Evolutionary conservation across 2,797 vertebrate genomes (phyloP), one percentile per base, ranked within the genome.

Genomic region (Rhynchonycteris naso): DNA sequence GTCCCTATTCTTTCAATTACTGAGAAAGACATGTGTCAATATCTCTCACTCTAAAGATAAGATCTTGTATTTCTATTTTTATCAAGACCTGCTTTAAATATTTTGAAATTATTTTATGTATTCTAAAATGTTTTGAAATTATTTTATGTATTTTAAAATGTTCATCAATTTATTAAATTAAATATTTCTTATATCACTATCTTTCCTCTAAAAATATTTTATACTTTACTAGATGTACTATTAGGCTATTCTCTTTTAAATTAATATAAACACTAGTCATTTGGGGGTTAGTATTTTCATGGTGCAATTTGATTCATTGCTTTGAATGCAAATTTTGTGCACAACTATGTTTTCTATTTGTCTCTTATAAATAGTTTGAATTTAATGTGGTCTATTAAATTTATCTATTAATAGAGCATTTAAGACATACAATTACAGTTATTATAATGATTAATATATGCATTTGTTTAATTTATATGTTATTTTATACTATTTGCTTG

Each of bases 41-140:
- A 75, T 65, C 14, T 90, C 14, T 2, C 21, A 87, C 1, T 56
- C 14, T 72, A 50, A 72, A 92, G 14, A 87, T 1, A 85, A 19
- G 47, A 56, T 69, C 81, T 74, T 82, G 2, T 76, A 50, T 76
- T 90, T 76, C n/a, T 69, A 81, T 76, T 86, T 92, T n/a, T 76
- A 2, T 58, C 14, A 72, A 52, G 58, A 50, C 28, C 38, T 72
- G 11, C 12, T 89, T 56, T 78, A 69, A 52, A 71, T 38, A 66
- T 65, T 82, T 86, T 90, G 14, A 59, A 94, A 86, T 80, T 52
- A 90, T 65, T 43, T n/a, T 16, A 66, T 72, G 21, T 5, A 85
- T 0, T 54, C 19, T 30, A 56, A 76, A 76, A 54, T 76, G 50
- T 54, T 7, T 74, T 43, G 3, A 43, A 6, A 43, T 43, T 43